Evolutionary conservation across 2,888 invertebrate genomes (phyloP).

Genomic region (Tipula confusa): DNA sequence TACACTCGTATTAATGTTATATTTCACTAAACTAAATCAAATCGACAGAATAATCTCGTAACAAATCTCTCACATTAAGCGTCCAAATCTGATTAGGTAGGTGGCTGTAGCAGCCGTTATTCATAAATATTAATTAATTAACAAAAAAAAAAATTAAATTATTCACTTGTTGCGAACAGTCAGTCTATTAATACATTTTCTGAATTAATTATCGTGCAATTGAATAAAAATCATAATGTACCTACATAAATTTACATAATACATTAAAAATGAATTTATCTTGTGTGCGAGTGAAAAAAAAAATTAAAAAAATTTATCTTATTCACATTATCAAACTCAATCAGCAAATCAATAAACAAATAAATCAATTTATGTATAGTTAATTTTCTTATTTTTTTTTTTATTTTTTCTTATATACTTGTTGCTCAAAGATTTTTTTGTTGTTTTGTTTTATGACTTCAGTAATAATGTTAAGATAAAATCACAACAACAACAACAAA

Average conservation of each 20-base stretch:
- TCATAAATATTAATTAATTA: slow-evolving; percentile 3
- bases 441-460: neutral
- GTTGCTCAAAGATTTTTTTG: neutral
- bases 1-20: too few species aligned
- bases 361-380: slow-evolving; percentile 12
- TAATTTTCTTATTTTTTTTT: neutral
- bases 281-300: too few species aligned
- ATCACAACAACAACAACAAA: neutral
- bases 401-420: neutral
- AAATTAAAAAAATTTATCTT: neutral
- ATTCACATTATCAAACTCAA: neutral
- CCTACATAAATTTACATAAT: slow-evolving; percentile 14
- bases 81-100: too few species aligned
- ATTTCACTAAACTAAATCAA: too few species aligned
- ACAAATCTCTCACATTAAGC: too few species aligned
- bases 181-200: neutral
- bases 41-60: too few species aligned
- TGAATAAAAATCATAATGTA: neutral
- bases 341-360: slow-evolving; percentile 25
- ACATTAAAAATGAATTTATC: neutral
- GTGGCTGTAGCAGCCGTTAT: too few species aligned
- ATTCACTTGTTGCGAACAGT: neutral
- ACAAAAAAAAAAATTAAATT: neutral
- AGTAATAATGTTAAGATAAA: slow-evolving; percentile 3
- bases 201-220: neutral